Percentiles rank a stretch among this genome's conserved stretches.
Conservation (phyloP, 2,888 invertebrate genomes). For the Pomacea canaliculata region DNA sequence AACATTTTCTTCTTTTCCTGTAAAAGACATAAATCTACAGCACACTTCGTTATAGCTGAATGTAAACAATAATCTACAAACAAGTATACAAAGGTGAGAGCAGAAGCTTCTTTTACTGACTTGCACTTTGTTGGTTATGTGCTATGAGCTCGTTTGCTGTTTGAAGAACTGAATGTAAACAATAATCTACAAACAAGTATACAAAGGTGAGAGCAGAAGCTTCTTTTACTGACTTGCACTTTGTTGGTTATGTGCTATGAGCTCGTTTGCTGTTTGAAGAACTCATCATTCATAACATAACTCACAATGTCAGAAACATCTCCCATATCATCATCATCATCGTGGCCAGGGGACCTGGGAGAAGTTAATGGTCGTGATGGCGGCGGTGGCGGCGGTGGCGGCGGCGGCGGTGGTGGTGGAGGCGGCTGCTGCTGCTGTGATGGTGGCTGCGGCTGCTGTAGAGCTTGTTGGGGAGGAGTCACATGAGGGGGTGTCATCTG, state of each 20-base stretch:
- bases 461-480: constrained; percentile 2
- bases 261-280: constrained; percentile 41
- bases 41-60: too few species aligned
- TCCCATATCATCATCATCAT: constrained; percentile 46
- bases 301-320: constrained; percentile 58
- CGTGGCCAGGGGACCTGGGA: constrained; percentile 22
- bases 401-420: constrained; percentile 15
- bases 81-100: too few species aligned
- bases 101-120: too few species aligned
- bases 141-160: constrained; percentile 33
- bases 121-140: not conserved
- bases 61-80: too few species aligned
- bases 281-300: constrained; percentile 52
- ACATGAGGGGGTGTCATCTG: constrained; percentile 12
- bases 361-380: not conserved
- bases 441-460: not conserved
- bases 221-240: too few species aligned
- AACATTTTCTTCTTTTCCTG: too few species aligned
- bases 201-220: too few species aligned
- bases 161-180: constrained; percentile 37
- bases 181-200: too few species aligned
- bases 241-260: constrained; percentile 8
- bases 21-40: too few species aligned
- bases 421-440: constrained; percentile 10
- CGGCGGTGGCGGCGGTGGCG: not conserved